These are phyloP conservation scores for Porites evermanni DNA, from an alignment of 92 coral and sea anemone genomes.

Conservation along the genomic window DNA sequence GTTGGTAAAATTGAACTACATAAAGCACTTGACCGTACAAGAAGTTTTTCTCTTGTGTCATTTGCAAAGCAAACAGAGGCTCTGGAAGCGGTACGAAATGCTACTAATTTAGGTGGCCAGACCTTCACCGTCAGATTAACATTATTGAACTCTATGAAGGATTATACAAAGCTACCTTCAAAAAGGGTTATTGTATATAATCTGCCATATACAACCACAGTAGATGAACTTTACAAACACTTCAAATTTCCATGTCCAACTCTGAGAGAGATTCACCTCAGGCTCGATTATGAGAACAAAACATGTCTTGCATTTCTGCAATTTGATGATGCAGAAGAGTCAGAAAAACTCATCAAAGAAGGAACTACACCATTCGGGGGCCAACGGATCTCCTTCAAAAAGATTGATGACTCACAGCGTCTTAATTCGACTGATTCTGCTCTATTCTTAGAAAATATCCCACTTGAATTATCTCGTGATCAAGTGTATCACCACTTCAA, in stretches of 20 bases:
- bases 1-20: conserved; percentile 35
- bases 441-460: background rate
- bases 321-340: conserved; percentile 36
- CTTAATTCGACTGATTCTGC: background rate
- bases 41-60: conserved; percentile 30
- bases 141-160: conserved; percentile 32
- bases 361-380: conserved; percentile 30
- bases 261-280: conserved; percentile 43
- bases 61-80: conserved; percentile 49
- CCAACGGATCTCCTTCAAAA: conserved; percentile 19
- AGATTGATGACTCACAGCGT: conserved; percentile 14
- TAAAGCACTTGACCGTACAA: conserved; percentile 30
- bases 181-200: conserved; percentile 35
- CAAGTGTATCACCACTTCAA: conserved; percentile 4
- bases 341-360: conserved; percentile 22
- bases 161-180: conserved; percentile 19
- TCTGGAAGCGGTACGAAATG: conserved; percentile 24
- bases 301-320: conserved; percentile 48
- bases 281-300: conserved; percentile 31
- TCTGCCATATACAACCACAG: conserved; percentile 44
- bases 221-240: conserved; percentile 31
- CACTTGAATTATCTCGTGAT: background rate
- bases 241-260: conserved; percentile 22
- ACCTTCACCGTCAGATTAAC: conserved; percentile 8
- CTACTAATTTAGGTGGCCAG: conserved; percentile 10